A percentile compares a stretch with the other conserved stretches of the same genome.
phyloP scores from a whole-genome alignment of 2,113 vertebrate species.

The Ochotona curzoniae region DNA sequence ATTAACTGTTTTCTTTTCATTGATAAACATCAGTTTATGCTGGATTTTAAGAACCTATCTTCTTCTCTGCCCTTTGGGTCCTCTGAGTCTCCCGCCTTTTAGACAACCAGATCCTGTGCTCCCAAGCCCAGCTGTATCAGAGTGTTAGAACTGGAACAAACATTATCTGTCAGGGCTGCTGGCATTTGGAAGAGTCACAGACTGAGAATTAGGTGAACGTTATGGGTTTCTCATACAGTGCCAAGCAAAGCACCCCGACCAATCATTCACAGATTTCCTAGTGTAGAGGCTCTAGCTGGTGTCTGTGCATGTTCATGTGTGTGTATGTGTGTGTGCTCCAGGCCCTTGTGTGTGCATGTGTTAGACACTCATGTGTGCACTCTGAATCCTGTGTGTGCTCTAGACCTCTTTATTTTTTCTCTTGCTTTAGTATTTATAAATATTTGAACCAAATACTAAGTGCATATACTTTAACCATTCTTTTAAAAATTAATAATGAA shows the following conservation, averaged over 20 bases:
- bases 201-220: constrained; percentile 31
- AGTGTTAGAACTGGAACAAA: constrained; percentile 18
- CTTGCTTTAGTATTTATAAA: background rate
- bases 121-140: background rate
- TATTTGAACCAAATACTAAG: background rate
- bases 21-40: no score
- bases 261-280: background rate
- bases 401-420: background rate
- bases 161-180: background rate
- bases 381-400: constrained; percentile 11
- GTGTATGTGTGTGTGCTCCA: background rate
- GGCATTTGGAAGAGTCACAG: background rate
- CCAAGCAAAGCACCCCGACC: background rate
- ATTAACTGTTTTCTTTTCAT: no score
- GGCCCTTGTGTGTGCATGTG: no score
- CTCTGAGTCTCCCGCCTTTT: background rate
- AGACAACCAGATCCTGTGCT: background rate
- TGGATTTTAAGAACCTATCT: background rate
- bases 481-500: background rate
- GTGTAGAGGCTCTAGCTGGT: background rate
- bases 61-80: background rate
- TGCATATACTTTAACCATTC: background rate
- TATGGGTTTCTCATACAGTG: background rate
- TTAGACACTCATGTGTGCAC: background rate
- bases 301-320: background rate